Base-by-base conservation (phyloP, 2,888 invertebrate species). In the Halictus quadricinctus region DNA sequence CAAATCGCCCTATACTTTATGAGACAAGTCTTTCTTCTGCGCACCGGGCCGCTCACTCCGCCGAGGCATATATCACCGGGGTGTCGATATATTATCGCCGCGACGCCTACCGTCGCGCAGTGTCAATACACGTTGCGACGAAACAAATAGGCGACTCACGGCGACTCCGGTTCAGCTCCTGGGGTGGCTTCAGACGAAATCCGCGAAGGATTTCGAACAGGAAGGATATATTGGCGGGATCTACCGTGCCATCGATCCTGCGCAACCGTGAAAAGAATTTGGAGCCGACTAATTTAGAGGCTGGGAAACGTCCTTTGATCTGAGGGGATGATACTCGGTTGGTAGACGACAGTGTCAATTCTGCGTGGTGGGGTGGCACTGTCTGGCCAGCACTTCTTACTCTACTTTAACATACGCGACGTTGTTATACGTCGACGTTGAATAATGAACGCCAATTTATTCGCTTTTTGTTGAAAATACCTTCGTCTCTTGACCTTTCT, bases 1-100 rank as follows among this genome's bases (percentile, higher is more conserved):
- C 94, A 94, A 94, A 94, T 94, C 93, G 92, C 92, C 91, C 93
- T 91, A 93, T 94, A 93, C 93, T 93, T 94, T 93, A 94, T 92
- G 93, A 93, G 92, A 92, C 92, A 91, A 93, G 92, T 93, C 91
- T 92, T 93, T 92, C 93, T 93, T 93, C 91, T 88, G 90, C 90
- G 86, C 83, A 36, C 5, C 36, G 69, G 89, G 89, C 90, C 87
- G 90, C 90, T 89, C 91, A 88, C 91, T 91, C 91, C 86, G 88
- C 81, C 87, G 85, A 81, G 72, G 89, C 92, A 93, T 93, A 93
- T 92, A 93, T 93, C 93, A 93, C 92, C 79, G 72, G 21, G 78
- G 74, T 84, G 90, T 88, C 93, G 91, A 93, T 93, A 92, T 93
- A 92, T 93, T 92, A 92, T 91, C 90, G 89, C 81, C 88, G 88